Conservation (phyloP, 2,113 vertebrate genomes). For the Hippocampus mohnikei region DNA sequence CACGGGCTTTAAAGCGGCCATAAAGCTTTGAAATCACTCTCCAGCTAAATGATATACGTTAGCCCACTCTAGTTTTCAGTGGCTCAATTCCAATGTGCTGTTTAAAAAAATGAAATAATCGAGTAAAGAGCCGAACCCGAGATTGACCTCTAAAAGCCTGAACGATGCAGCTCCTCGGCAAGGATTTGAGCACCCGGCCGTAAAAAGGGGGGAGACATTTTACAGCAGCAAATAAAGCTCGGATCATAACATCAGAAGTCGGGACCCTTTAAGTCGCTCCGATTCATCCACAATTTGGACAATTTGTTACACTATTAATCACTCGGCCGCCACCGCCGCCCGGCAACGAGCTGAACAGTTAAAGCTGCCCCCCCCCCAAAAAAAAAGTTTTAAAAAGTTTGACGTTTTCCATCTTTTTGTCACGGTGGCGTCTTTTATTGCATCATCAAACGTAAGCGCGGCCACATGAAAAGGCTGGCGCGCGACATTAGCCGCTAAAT, state of each 20-base stretch:
- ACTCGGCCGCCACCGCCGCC: constrained; percentile 53
- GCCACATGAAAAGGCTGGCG: constrained; percentile 69
- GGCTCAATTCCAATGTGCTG: not conserved
- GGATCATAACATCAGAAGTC: constrained; percentile 65
- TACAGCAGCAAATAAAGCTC: constrained; percentile 67
- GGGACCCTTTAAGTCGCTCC: constrained; percentile 48
- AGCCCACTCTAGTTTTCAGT: not conserved
- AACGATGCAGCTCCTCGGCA: constrained; percentile 37
- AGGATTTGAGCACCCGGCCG: constrained; percentile 47
- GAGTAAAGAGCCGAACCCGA: constrained; percentile 16
- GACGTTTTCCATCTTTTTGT: constrained; percentile 64
- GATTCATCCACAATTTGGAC: constrained; percentile 74
- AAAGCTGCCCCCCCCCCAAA: too few species aligned
- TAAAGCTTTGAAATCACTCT: not conserved
- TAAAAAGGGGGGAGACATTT: constrained; percentile 63
- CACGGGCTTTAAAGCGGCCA: not conserved
- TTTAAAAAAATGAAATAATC: not conserved
- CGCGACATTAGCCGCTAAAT: constrained; percentile 52
- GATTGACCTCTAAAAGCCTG: constrained; percentile 23
- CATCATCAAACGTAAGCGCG: constrained; percentile 72
- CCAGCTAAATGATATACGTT: not conserved
- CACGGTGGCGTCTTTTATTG: constrained; percentile 68
- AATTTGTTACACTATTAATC: constrained; percentile 71
- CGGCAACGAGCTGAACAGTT: constrained; percentile 52
- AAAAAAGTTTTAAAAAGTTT: constrained; percentile 31